A percentile compares a stretch with the other conserved stretches of the same genome.
Evolutionary conservation across 2,113 vertebrate genomes (phyloP).

Genomic region (Puma concolor): DNA sequence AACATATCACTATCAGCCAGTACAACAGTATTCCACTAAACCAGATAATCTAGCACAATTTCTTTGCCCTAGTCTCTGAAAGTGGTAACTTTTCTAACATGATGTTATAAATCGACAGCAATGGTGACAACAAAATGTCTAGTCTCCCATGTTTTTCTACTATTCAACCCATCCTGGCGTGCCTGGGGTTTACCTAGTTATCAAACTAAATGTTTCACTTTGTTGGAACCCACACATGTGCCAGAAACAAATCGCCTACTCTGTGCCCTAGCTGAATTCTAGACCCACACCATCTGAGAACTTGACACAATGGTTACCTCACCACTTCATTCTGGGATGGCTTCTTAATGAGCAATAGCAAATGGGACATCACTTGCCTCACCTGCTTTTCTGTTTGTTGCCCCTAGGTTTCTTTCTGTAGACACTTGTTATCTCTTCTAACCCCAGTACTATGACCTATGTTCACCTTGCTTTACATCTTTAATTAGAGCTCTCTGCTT

Average conservation of each 20-base stretch:
- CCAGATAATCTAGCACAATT: not conserved
- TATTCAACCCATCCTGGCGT: not conserved
- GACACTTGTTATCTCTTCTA: not conserved
- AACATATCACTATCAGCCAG: not conserved
- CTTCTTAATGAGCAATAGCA: not conserved
- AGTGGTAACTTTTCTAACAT: not conserved
- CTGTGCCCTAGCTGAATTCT: not conserved
- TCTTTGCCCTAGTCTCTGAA: not conserved
- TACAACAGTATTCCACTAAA: not conserved
- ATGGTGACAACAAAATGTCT: not conserved
- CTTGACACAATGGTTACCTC: not conserved
- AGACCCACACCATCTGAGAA: too few relatives aligned
- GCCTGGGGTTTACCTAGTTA: not conserved
- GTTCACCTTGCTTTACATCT: not conserved
- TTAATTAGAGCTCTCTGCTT: not conserved
- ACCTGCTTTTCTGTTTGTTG: not conserved
- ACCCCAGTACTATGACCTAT: not conserved
- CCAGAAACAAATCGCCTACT: not conserved
- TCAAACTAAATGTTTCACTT: fast-evolving
- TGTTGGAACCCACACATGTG: not conserved
- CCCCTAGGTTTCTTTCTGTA: not conserved
- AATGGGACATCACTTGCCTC: not conserved
- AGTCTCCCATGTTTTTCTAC: not conserved
- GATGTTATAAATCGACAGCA: not conserved
- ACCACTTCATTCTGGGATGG: not conserved